Evolutionary conservation across 2,888 invertebrate genomes (phyloP), one percentile per base, ranked within the genome.

Genomic region (Euspilapteryx auroguttella): DNA sequence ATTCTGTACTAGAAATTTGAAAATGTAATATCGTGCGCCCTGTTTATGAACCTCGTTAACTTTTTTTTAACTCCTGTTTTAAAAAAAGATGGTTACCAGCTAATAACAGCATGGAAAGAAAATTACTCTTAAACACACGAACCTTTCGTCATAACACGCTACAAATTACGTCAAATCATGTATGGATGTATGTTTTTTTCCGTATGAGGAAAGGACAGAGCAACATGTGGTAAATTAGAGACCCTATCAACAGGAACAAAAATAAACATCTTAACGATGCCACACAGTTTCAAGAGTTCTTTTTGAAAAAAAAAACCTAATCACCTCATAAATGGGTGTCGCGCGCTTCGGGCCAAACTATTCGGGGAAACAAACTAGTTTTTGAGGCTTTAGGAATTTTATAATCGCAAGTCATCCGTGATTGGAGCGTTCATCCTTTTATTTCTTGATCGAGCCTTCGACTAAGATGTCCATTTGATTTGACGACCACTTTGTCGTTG

Each of bases 201-300:
- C 36, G 41, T 42, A 46, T 39, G 36, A 51, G 51, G 22, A 15
- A 5, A 5, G 17, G 17, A 8, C 17, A 5, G 8, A 57, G 47
- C 55, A 54, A 55, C 73, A 73, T 69, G 64, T 69, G 75, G 66
- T 71, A 65, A 71, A 71, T 73, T 71, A 54, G 56, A 54, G 58
- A 50, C 56, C 55, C 61, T 58, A 56, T 55, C 48, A 53, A 47
- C 45, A 51, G 41, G 43, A 47, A 45, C 43, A 53, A 64, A 29
- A 65, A 68, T 62, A 71, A 69, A 68, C 62, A 65, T 58, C 48
- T 40, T 54, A 56, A 66, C 55, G 52, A 63, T 53, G 48, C 47
- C 49, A 51, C 48, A 48, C 54, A 50, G 49, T 47, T 45, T 46
- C 44, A 45, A 29, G 32, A 14, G 32, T n/a, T n/a, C n/a, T n/a